Base-by-base conservation (phyloP, 2,113 vertebrate genomes). In the Silurus glanis region DNA sequence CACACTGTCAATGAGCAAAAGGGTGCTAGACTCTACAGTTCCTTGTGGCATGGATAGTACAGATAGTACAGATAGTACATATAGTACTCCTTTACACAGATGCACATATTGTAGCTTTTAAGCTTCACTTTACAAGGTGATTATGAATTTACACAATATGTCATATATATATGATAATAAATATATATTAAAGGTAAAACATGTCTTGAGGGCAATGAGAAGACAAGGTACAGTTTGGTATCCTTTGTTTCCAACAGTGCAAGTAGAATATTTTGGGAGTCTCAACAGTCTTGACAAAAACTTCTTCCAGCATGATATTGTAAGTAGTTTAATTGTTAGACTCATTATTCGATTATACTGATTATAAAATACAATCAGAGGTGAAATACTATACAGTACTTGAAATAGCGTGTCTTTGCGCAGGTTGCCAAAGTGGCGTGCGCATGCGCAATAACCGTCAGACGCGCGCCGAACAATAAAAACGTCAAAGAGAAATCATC, bases 361-460 rank as follows among this genome's bases (percentile, higher is more conserved):
- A 53, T 37, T 58, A 79, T 58, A 5, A 58, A 58, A 59, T 21
- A 47, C 8, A 21, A 19, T 3, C 37, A 47, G 67, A 28, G 45
- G 6, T 47, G 10, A 3, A 17, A 9, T 3, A 17, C 56, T 17
- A 9, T 3, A 17, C 56, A 4, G 12, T 45, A 37, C 0, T 2
- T 28, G 19, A 80, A 37, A 14, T 45, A 37, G 78, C 55, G 10
- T 21, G 7, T 4, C 0, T 10, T 21, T 1, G 9, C 25, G 23
- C 74, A 78, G 76, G 0, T 59, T 49, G 79, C 28, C 56, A 61
- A 61, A 47, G 37, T 64, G 45, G 49, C 3, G 37, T 64, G 55
- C 80, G 80, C 80, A 82, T 82, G 80, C 59, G 80, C 80, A 81
- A 6, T 28, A 25, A 25, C n/a, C 7, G 6, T 16, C 37, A 19